Percentiles rank a stretch among this genome's conserved stretches.
Evolutionary conservation across 2,888 invertebrate species (phyloP).

Genomic region (Papilio gigon): DNA sequence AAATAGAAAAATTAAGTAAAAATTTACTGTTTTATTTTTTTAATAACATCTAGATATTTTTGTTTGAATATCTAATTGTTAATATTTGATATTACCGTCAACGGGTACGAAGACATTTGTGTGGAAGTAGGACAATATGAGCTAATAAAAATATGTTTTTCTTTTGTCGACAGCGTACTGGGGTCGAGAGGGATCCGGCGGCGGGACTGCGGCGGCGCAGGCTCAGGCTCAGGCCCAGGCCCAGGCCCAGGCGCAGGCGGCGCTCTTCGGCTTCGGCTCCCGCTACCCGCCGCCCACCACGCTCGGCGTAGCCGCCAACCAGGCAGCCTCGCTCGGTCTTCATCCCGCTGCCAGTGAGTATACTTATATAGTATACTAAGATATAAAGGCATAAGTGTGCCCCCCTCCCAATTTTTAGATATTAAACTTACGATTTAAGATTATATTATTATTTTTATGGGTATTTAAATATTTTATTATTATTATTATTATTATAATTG

Average conservation of each 20-base stretch:
- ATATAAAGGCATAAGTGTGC: no score
- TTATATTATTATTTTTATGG: no score
- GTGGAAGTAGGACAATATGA: no score
- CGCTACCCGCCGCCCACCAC: constrained; percentile 85
- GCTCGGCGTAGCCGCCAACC: constrained; percentile 92
- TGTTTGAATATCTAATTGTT: no score
- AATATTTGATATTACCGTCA: no score
- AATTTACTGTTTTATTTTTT: no score
- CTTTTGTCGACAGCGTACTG: constrained; percentile 86
- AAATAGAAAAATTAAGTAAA: no score
- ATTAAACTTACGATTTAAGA: no score
- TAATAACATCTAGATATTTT: not conserved
- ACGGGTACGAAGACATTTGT: no score
- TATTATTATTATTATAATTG: no score
- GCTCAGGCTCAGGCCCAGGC: constrained; percentile 75
- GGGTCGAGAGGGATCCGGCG: constrained; percentile 83
- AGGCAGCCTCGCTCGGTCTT: constrained; percentile 91
- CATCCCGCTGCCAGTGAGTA: constrained; percentile 88
- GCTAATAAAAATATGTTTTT: no score
- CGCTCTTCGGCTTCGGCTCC: constrained; percentile 76
- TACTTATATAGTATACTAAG: constrained; percentile 9
- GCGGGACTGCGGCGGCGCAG: constrained; percentile 66
- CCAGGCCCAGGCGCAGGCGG: constrained; percentile 79
- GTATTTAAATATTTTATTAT: no score
- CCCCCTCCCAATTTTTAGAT: not conserved